Conservation (phyloP, 2,888 invertebrate genomes). For the Thereva unica region DNA sequence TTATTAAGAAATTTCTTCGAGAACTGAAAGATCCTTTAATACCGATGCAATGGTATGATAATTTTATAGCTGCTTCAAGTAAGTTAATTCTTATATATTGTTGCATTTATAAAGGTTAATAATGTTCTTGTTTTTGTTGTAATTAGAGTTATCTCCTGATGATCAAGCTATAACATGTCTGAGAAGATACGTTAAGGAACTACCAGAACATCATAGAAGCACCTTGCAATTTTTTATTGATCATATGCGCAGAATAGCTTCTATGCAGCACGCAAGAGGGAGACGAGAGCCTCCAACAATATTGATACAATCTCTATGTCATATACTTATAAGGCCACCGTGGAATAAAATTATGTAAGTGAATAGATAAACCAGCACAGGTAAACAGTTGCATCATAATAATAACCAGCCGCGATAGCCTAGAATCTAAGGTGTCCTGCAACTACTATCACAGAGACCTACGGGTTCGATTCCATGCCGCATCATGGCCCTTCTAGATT, state of each 20-base stretch:
- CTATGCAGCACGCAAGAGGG: conserved; percentile 67
- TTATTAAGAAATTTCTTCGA: conserved; percentile 71
- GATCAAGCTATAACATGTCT: conserved; percentile 63
- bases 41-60: conserved; percentile 73
- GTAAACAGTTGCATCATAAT: too few relatives aligned
- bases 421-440: too few relatives aligned
- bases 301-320: conserved; percentile 72
- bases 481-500: too few relatives aligned
- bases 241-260: conserved; percentile 73
- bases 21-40: conserved; percentile 77
- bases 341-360: conserved; percentile 78
- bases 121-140: not conserved
- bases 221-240: conserved; percentile 69
- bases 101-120: not conserved
- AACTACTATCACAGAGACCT: too few relatives aligned
- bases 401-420: too few relatives aligned
- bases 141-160: conserved; percentile 41
- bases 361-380: too few relatives aligned
- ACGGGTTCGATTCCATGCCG: too few relatives aligned
- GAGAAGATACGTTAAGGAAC: conserved; percentile 62
- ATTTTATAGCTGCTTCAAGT: conserved; percentile 66
- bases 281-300: conserved; percentile 68
- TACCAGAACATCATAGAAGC: conserved; percentile 68
- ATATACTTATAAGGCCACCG: conserved; percentile 73
- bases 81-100: conserved; percentile 29